phyloP scores from a whole-genome alignment of 2,797 vertebrate species.

The Microctenopoma steveboyesi region DNA sequence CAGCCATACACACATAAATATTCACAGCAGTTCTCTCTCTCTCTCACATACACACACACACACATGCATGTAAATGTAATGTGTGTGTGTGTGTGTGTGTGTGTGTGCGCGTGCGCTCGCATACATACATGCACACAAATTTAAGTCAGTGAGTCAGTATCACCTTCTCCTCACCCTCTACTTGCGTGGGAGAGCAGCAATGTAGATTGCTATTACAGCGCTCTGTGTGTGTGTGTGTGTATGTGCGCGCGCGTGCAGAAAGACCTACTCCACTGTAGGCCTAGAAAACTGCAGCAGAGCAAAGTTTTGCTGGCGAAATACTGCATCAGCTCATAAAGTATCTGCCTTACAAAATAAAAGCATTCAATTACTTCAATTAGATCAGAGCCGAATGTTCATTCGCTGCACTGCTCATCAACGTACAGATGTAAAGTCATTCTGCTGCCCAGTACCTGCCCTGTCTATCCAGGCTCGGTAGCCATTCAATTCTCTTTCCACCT shows the following conservation, averaged over 20 bases:
- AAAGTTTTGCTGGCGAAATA: not conserved
- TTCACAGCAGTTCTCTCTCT: conserved; percentile 45
- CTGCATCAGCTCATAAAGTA: no score
- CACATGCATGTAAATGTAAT: conserved; percentile 41
- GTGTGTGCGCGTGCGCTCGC: not conserved
- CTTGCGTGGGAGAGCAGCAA: conserved; percentile 79
- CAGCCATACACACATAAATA: conserved; percentile 56
- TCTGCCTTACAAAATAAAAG: no score
- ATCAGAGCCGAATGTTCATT: no score
- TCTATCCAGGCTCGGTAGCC: conserved; percentile 99
- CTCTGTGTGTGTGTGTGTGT: conserved; percentile 34
- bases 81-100: not conserved
- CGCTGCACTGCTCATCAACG: not conserved
- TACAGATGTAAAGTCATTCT: conserved; percentile 24
- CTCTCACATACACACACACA: conserved; percentile 30
- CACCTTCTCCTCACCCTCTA: conserved; percentile 83
- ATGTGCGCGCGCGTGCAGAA: conserved; percentile 32
- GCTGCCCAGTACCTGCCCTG: conserved; percentile 90
- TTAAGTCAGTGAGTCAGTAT: conserved; percentile 85
- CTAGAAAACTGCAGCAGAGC: conserved; percentile 56
- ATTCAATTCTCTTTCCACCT: conserved; percentile 96
- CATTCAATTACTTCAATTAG: no score
- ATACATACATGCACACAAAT: conserved; percentile 62
- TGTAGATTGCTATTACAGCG: conserved; percentile 76
- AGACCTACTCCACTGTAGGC: conserved; percentile 55